phyloP scores from a whole-genome alignment of 2,113 vertebrate species.

The Dromas ardeola region DNA sequence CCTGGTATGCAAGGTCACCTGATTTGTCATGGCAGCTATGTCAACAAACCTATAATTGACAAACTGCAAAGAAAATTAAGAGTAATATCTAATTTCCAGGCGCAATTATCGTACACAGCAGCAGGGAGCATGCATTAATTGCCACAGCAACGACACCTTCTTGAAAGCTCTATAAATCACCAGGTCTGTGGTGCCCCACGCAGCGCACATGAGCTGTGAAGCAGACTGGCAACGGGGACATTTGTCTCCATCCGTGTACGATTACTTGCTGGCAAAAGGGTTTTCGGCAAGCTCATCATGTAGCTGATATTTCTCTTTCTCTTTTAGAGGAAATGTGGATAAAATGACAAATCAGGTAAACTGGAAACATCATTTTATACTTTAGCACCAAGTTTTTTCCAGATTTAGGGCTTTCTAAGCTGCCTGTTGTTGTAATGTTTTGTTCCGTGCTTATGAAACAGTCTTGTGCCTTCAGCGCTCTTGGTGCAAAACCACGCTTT shows the following conservation, averaged over 20 bases:
- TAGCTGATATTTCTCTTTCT: not conserved
- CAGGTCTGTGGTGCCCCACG: not conserved
- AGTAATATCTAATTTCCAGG: constrained; percentile 77
- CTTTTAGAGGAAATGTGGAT: not conserved
- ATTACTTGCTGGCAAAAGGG: constrained; percentile 29
- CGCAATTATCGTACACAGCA: constrained; percentile 72
- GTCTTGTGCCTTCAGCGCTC: not conserved
- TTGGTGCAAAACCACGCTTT: not conserved
- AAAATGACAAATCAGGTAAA: not conserved
- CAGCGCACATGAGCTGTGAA: not conserved
- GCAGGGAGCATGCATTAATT: constrained; percentile 72
- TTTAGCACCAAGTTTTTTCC: not conserved
- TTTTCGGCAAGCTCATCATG: not conserved
- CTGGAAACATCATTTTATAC: not conserved
- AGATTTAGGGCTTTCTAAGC: not conserved
- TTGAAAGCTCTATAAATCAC: constrained; percentile 77
- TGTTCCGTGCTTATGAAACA: not conserved
- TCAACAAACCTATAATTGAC: constrained; percentile 67
- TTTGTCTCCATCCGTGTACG: constrained; percentile 50
- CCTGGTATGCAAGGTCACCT: constrained; percentile 57
- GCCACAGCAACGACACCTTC: constrained; percentile 55
- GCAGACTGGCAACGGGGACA: constrained; percentile 15
- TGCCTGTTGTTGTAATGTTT: not conserved
- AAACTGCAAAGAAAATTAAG: constrained; percentile 78
- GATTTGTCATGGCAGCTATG: constrained; percentile 64